Evolutionary conservation across 2,888 invertebrate species (phyloP), one percentile per base, ranked within the genome.

Genomic region (Cephus nigrinus): DNA sequence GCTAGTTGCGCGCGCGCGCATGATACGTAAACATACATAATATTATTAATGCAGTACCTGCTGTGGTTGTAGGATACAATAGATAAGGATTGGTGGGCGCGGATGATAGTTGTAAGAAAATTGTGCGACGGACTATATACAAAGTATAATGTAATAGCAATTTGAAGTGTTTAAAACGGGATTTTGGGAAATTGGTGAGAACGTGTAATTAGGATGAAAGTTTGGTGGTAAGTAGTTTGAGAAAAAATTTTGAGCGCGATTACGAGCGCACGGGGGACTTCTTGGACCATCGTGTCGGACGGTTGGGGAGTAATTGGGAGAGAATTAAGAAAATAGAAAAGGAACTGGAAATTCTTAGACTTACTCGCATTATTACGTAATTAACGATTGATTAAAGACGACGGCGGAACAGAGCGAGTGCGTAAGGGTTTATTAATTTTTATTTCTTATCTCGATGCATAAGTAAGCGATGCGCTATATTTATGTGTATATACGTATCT

Each of bases 211-310:
- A 23, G 55, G 55, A 55, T 55, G 55, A 55, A 15, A 55, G 23
- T 55, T 55, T 23, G 55, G 2, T 23, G 55, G 55, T 9, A 55
- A 55, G 23, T 40, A 15, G 36, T 12, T 4, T 36, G 12, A 4
- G 4, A 36, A 4, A 4, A 40, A 11, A 71, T 3, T 32, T 32
- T 33, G 35, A 31, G 35, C 30, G 74, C 68, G 73, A 40, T 32
- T 4, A 73, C 69, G 73, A 36, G 75, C 73, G 73, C 55, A 78
- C 71, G 75, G 72, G 73, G 30, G n/a, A 71, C 9, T 32, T 32
- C 34, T 73, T 71, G 80, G 83, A 81, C 82, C 82, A 83, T 84
- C 82, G 81, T 81, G 78, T 80, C 35, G 76, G 31, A 73, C 71
- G 76, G 75, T 75, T 75, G 76, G 74, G 31, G 55, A 23, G 55